phyloP scores from a whole-genome alignment of 2,888 invertebrate species.

The Brachypterus glaber region DNA sequence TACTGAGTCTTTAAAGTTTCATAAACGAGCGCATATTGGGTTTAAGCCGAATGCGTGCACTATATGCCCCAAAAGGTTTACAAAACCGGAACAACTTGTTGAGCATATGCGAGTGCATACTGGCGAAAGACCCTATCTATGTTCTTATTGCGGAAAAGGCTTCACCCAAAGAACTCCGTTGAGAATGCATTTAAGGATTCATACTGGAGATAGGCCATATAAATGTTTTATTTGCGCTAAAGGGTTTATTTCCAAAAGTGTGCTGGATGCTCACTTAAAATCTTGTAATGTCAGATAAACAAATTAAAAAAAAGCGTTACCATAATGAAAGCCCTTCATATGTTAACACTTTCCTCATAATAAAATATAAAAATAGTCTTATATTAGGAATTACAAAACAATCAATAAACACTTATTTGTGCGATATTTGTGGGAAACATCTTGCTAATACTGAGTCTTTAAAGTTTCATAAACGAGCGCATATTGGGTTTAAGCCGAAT shows the following conservation, averaged over 20 bases:
- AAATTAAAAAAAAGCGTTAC: conserved; percentile 34
- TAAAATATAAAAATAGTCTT: too few species aligned
- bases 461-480: conserved; percentile 43
- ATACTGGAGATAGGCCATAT: too few species aligned
- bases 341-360: too few species aligned
- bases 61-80: conserved; percentile 44
- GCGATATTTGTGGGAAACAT: conserved; percentile 48
- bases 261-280: too few species aligned
- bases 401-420: too few species aligned
- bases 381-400: too few species aligned
- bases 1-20: conserved; percentile 44
- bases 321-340: conserved; percentile 53
- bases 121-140: neutral
- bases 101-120: conserved; percentile 1
- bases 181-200: too few species aligned
- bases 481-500: conserved; percentile 43
- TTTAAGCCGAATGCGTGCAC: conserved; percentile 41
- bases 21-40: conserved; percentile 46
- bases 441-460: conserved; percentile 42
- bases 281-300: neutral
- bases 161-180: conserved; percentile 12
- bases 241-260: too few species aligned
- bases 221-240: conserved; percentile 14
- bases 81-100: conserved; percentile 47
- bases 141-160: conserved; percentile 16